phyloP scores from a whole-genome alignment of 2,113 vertebrate species.

The Cervus canadensis region DNA sequence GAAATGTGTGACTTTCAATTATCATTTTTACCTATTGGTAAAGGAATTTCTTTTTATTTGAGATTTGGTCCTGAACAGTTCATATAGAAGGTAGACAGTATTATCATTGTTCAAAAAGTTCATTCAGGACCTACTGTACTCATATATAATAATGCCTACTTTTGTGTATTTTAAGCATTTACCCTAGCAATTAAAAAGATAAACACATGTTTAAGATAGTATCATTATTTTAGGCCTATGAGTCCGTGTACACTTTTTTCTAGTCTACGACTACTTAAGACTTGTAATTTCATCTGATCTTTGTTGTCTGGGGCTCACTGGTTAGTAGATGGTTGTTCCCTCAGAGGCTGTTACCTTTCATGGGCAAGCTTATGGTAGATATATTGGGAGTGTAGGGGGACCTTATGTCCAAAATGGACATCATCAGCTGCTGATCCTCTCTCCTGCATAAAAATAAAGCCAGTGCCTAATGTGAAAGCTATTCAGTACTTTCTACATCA shows the following conservation, averaged over 20 bases:
- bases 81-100: not conserved
- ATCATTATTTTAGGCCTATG: not conserved
- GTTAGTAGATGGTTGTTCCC: not conserved
- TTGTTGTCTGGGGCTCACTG: not conserved
- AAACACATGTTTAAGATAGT: not conserved
- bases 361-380: not conserved
- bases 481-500: not conserved
- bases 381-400: rapidly evolving
- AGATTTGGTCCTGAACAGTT: not conserved
- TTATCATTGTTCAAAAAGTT: not conserved
- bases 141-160: not conserved
- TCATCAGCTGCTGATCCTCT: not conserved
- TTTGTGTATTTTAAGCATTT: not conserved
- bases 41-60: not conserved
- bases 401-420: not conserved
- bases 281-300: not conserved
- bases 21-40: not conserved
- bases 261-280: not conserved
- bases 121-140: not conserved
- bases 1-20: not conserved
- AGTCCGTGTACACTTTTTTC: not conserved
- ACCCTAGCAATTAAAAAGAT: not conserved
- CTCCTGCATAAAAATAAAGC: not conserved
- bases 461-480: not conserved
- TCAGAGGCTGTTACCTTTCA: not conserved